These are phyloP conservation scores for Anastrepha ludens DNA, from an alignment of 1,140 invertebrate species.

Conservation along the genomic window DNA sequence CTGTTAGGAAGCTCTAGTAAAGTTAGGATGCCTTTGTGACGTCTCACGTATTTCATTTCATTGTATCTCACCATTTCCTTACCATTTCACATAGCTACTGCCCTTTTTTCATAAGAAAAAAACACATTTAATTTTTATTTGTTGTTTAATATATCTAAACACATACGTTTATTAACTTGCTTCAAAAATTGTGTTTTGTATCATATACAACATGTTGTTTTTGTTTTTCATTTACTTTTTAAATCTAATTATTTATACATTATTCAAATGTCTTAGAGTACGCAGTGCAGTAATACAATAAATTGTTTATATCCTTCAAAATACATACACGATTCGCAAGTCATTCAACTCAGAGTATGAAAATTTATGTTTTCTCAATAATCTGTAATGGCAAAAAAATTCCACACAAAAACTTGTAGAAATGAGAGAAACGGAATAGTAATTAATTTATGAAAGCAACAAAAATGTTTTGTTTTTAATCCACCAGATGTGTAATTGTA, in stretches of 20 bases:
- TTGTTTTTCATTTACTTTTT: neutral
- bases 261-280: neutral
- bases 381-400: neutral
- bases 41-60: too few species aligned
- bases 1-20: too few species aligned
- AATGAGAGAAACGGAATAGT: neutral
- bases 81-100: too few species aligned
- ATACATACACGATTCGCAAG: neutral
- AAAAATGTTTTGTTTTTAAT: neutral
- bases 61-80: too few species aligned
- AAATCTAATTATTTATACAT: neutral
- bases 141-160: neutral
- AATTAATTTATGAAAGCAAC: neutral
- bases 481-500: neutral
- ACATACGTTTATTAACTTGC: conserved; percentile 16
- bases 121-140: too few species aligned
- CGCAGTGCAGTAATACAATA: neutral
- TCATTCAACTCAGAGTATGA: neutral
- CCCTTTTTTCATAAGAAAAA: too few species aligned
- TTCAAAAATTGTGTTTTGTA: conserved; percentile 7
- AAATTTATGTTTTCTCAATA: neutral
- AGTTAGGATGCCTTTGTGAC: too few species aligned
- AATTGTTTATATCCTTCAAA: neutral
- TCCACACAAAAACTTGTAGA: neutral
- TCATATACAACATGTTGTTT: neutral